Evolutionary conservation across 53 echinoderm and acorn worm species (phyloP).

Genomic region (Henricia sp.): DNA sequence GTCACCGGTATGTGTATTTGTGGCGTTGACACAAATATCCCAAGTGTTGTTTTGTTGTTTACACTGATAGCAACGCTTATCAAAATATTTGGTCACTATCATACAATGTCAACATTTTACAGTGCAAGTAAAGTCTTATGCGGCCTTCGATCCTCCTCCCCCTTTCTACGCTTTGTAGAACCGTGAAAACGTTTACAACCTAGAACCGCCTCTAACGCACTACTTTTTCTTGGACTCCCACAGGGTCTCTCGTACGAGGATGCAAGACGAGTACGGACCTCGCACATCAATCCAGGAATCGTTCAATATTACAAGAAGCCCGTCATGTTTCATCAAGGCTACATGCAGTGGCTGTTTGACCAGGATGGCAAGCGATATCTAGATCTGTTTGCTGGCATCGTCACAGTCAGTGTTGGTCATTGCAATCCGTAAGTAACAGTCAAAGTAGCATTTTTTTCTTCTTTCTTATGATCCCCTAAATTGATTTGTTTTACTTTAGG

Average conservation of each 20-base stretch:
- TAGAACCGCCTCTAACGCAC: too few relatives aligned
- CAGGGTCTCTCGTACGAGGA: conserved; percentile 73
- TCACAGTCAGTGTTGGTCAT: conserved; percentile 98
- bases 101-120: not conserved
- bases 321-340: conserved; percentile 88
- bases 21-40: too few relatives aligned
- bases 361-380: conserved; percentile 84
- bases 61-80: not conserved
- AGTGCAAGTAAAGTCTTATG: not conserved
- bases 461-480: too few relatives aligned
- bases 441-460: too few relatives aligned
- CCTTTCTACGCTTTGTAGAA: not conserved
- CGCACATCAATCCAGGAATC: conserved; percentile 68
- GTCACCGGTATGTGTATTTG: too few relatives aligned
- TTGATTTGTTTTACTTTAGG: too few relatives aligned
- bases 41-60: too few relatives aligned
- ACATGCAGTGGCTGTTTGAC: conserved; percentile 99
- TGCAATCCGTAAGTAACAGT: conserved; percentile 96
- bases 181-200: not conserved
- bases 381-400: conserved; percentile 95
- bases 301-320: conserved; percentile 93
- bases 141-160: not conserved
- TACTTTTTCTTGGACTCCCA: not conserved
- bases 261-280: conserved; percentile 65
- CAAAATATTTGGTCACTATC: not conserved